These are phyloP conservation scores for Eugnorisma glareosa DNA, from an alignment of 2,888 invertebrate species.

Conservation along the genomic window DNA sequence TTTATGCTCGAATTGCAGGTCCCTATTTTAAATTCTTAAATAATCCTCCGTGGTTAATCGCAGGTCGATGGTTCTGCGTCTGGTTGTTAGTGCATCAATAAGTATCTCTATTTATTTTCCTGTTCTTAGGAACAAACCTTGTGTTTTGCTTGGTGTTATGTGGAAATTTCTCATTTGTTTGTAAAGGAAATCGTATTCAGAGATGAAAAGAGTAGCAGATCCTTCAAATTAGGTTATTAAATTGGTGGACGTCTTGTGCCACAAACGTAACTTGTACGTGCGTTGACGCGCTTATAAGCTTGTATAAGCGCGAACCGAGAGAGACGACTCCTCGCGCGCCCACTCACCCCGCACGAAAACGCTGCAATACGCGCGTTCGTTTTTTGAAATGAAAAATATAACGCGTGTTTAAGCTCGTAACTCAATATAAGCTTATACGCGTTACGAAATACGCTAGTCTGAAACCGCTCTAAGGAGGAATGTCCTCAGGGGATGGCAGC, in stretches of 20 bases:
- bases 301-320: neutral
- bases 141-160: neutral
- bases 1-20: conserved; percentile 2
- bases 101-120: conserved; percentile 1
- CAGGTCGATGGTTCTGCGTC: conserved; percentile 2
- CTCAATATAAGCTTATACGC: neutral
- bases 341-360: neutral
- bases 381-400: neutral
- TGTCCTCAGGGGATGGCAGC: conserved; percentile 5
- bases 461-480: neutral
- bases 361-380: neutral
- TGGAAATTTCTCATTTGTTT: neutral
- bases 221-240: too few species aligned
- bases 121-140: neutral
- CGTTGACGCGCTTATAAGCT: neutral
- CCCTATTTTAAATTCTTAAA: conserved; percentile 1
- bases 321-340: neutral
- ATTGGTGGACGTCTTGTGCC: too few species aligned
- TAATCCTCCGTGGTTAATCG: conserved; percentile 2
- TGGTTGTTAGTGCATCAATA: neutral
- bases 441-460: neutral
- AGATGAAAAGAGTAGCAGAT: too few species aligned
- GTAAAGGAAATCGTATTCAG: neutral
- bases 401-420: neutral
- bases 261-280: neutral